Evolutionary conservation across 1,140 invertebrate species (phyloP), one percentile per base, ranked within the genome.

Genomic region (Drepana arcuata): DNA sequence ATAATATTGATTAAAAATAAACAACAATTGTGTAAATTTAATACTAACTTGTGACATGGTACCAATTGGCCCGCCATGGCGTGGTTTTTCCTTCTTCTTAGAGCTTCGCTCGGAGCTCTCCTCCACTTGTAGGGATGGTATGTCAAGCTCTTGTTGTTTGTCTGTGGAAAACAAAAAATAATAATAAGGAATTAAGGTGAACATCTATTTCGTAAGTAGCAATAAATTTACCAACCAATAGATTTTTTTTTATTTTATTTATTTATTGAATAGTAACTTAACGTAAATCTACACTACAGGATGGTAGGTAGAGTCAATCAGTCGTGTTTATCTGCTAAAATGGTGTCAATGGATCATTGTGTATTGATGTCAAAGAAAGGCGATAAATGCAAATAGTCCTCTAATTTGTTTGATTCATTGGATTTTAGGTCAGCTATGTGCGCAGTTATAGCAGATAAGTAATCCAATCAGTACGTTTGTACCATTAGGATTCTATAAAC

Each of bases 131-230:
- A 96, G 77, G 12, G 92, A 92, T 16, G 95, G 95, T 48, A 98
- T 78, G 79, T 98, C 96, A 59, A 98, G 85, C 71, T 98, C 96
- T 83, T 98, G 95, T 82, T 97, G 95, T 84, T 98, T 97, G 83
- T 98, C 96, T 97, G 86, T 2, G 85, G 85, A 39, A 47, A 34
- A 63, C 48, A 30, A 7, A 26, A n/a, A n/a, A n/a, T n/a, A n/a
- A n/a, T n/a, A n/a, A n/a, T n/a, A n/a, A n/a, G n/a, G n/a, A n/a
- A n/a, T n/a, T n/a, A n/a, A n/a, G n/a, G n/a, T n/a, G n/a, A n/a
- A n/a, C n/a, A n/a, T n/a, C n/a, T n/a, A n/a, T n/a, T n/a, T n/a
- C n/a, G n/a, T n/a, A n/a, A n/a, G n/a, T n/a, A n/a, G n/a, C n/a
- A n/a, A n/a, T n/a, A n/a, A n/a, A n/a, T n/a, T n/a, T n/a, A n/a